A percentile compares a stretch with the other conserved stretches of the same genome.
Evolutionary conservation across 2,888 invertebrate species (phyloP).

Genomic region (Vannuccia rotundouncinata): DNA sequence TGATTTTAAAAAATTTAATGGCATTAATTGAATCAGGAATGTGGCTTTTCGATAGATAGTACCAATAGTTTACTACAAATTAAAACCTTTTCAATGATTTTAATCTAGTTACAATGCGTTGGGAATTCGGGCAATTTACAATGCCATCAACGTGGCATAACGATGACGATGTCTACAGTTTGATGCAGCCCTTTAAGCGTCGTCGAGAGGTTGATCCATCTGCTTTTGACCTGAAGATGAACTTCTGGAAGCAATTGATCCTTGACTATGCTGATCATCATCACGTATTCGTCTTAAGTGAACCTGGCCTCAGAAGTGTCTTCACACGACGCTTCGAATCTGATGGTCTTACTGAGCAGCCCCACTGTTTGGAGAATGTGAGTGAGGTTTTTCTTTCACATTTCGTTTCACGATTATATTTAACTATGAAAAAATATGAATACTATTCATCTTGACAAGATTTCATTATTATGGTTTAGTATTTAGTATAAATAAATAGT

Average conservation of each 20-base stretch:
- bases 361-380: neutral
- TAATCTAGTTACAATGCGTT: too few species aligned
- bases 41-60: too few species aligned
- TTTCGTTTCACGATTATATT: neutral
- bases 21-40: too few species aligned
- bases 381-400: neutral
- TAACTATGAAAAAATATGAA: too few species aligned
- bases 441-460: too few species aligned
- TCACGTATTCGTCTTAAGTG: constrained; percentile 23
- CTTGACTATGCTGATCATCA: constrained; percentile 25
- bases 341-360: neutral
- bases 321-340: constrained; percentile 17
- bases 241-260: constrained; percentile 19
- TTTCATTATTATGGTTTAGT: too few species aligned
- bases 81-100: too few species aligned
- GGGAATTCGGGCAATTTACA: neutral
- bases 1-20: too few species aligned
- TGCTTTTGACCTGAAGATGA: constrained; percentile 11
- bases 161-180: constrained; percentile 18
- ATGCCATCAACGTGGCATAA: constrained; percentile 24
- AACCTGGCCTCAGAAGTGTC: neutral
- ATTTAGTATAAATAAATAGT: too few species aligned
- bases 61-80: too few species aligned
- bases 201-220: constrained; percentile 25
- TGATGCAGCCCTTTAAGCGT: constrained; percentile 29